Base-by-base conservation (phyloP, 2,888 invertebrate species). In the Chelonus formosanus region DNA sequence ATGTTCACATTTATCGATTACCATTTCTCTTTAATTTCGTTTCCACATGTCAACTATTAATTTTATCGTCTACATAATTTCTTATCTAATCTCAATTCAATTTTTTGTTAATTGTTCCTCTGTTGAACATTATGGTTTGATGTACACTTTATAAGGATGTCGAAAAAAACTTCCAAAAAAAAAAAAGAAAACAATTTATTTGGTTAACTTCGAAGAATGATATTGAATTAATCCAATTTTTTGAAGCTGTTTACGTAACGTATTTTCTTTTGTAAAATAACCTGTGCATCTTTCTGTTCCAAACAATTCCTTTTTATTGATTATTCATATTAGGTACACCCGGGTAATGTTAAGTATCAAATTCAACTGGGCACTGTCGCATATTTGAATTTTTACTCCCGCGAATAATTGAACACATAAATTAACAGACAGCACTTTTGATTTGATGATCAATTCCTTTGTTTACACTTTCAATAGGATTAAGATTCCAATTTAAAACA, bases 1-100 rank as follows among this genome's bases (percentile, higher is more conserved):
- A 55, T 50, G 53, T 53, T 45, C 40, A 7, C 50, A 48, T 35
- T 63, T 67, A 67, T 62, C 52, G 67, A 67, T 67, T 57, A 58
- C 45, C n/a, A 32, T 31, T 50, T 35, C 20, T 36, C 43, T 44
- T 20, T 56, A 20, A 10, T 35, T 31, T 45, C 36, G 20, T 43
- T 43, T 8, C 54, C 34, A 55, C 10, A 5, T 10, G 20, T 20
- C 55, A 40, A 20, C 31, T 55, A 44, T 44, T 44, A 20, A 20
- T 20, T 20, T 20, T 20, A 20, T 2, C 20, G 20, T 20, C 20
- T 20, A 20, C 20, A 20, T 20, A 1, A 20, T 20, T 20, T 20
- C 20, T 20, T 20, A 20, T 20, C 20, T 20, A 20, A 20, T 20
- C 20, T 20, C 20, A 20, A 40, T 40, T 40, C 40, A 40, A 40